A percentile compares a stretch with the other conserved stretches of the same genome.
These are phyloP conservation scores for Talpa occidentalis DNA, from an alignment of 2,113 vertebrate species.

Conservation along the genomic window DNA sequence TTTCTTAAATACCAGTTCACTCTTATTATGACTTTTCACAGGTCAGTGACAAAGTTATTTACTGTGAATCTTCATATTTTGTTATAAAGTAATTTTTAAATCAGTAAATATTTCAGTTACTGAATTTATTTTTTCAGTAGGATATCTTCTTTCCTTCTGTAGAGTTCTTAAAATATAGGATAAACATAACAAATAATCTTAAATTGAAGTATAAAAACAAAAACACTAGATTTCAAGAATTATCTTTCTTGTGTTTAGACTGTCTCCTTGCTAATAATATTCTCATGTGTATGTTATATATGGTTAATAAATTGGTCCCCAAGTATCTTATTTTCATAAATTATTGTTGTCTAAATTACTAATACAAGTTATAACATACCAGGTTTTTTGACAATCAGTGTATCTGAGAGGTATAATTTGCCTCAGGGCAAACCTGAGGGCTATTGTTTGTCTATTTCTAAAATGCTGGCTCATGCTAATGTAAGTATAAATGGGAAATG, in stretches of 20 bases:
- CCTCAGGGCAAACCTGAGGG: neutral
- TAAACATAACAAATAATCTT: neutral
- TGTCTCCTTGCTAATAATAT: neutral
- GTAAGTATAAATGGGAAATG: neutral
- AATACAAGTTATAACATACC: neutral
- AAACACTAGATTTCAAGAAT: neutral
- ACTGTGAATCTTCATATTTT: neutral
- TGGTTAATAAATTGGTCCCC: neutral
- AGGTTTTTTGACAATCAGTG: neutral
- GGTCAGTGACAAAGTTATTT: neutral
- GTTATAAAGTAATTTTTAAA: neutral
- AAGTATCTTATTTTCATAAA: neutral
- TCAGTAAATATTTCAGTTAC: neutral
- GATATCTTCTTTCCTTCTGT: neutral
- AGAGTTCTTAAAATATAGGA: neutral
- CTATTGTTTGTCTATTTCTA: neutral
- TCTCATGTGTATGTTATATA: neutral
- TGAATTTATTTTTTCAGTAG: neutral
- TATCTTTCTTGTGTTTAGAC: neutral
- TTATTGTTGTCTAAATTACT: neutral
- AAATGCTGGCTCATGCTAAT: neutral
- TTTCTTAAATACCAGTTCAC: neutral
- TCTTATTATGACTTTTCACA: neutral
- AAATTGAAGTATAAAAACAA: neutral
- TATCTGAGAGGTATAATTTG: neutral